Percentiles rank a stretch among this genome's conserved stretches.
Evolutionary conservation across 2,888 invertebrate species (phyloP).

Genomic region (Nomada fucata): DNA sequence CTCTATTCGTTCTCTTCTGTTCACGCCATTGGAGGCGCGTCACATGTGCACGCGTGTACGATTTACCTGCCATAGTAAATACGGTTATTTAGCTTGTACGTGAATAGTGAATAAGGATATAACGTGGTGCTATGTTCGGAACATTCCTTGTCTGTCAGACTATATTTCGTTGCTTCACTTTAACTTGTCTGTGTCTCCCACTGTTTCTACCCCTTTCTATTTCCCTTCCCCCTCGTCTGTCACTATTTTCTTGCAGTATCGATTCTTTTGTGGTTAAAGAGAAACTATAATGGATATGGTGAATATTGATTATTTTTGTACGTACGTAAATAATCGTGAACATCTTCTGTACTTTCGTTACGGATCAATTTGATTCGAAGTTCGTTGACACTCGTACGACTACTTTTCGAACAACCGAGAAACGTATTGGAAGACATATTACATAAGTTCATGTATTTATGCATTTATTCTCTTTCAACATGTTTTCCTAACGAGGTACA

Average conservation of each 20-base stretch:
- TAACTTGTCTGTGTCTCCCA: background rate
- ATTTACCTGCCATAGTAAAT: conserved; percentile 57
- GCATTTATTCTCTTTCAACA: background rate
- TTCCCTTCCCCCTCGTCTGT: background rate
- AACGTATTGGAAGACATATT: too few species aligned
- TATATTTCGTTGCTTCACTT: conserved; percentile 11
- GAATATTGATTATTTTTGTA: conserved; percentile 48
- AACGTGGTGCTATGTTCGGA: conserved; percentile 62
- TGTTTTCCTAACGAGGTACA: conserved; percentile 15
- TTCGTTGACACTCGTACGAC: background rate
- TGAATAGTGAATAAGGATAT: conserved; percentile 56
- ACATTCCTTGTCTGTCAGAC: conserved; percentile 52
- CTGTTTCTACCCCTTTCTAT: too few species aligned
- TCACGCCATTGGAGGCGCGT: conserved; percentile 22
- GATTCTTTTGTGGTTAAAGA: conserved; percentile 34
- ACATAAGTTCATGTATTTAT: background rate
- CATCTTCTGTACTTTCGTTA: background rate
- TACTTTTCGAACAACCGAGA: background rate
- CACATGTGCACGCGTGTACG: conserved; percentile 50
- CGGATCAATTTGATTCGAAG: background rate
- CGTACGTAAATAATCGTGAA: conserved; percentile 17
- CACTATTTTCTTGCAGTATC: conserved; percentile 5
- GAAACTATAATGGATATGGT: conserved; percentile 7
- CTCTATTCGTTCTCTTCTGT: background rate
- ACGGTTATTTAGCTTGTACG: conserved; percentile 58